A percentile compares a stretch with the other conserved stretches of the same genome.
Evolutionary conservation across 2,888 invertebrate species (phyloP).

Genomic region (Cylloceria caligata): DNA sequence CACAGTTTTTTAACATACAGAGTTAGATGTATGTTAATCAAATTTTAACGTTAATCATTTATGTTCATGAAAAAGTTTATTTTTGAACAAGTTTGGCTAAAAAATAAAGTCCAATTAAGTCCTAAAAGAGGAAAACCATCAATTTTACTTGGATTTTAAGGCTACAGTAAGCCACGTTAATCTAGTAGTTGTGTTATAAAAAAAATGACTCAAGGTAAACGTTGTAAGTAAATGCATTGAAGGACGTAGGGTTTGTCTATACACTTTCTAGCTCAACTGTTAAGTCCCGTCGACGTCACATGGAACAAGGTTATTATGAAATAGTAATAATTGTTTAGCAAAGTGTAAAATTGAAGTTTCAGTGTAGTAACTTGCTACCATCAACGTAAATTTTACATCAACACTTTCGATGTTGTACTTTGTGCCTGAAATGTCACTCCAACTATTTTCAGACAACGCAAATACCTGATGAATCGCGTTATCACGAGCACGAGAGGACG

Average conservation of each 20-base stretch:
- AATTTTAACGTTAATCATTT: too few relatives aligned
- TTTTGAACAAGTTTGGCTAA: too few relatives aligned
- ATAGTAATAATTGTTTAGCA: slow-evolving; percentile 18
- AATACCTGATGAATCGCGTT: not conserved
- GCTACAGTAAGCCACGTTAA: too few relatives aligned
- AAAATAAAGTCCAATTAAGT: too few relatives aligned
- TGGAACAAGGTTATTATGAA: slow-evolving; percentile 39
- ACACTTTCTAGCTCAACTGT: slow-evolving; percentile 5
- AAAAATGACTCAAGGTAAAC: slow-evolving; percentile 24
- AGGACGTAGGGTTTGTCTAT: slow-evolving; percentile 12
- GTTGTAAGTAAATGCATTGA: slow-evolving; percentile 7
- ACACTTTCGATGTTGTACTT: not conserved
- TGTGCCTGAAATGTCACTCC: not conserved
- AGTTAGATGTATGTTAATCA: too few relatives aligned
- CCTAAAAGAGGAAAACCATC: too few relatives aligned
- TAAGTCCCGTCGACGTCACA: slow-evolving; percentile 24
- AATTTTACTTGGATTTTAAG: too few relatives aligned
- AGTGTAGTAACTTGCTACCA: not conserved
- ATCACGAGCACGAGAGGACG: slow-evolving; percentile 7
- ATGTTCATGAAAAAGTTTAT: too few relatives aligned
- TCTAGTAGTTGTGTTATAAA: not conserved
- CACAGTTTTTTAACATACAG: too few relatives aligned
- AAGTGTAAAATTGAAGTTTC: slow-evolving; percentile 1
- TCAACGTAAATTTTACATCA: not conserved
- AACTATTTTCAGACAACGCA: not conserved